Evolutionary conservation across 1,140 invertebrate species (phyloP), one percentile per base, ranked within the genome.

Genomic region (Drosophila suzukii): DNA sequence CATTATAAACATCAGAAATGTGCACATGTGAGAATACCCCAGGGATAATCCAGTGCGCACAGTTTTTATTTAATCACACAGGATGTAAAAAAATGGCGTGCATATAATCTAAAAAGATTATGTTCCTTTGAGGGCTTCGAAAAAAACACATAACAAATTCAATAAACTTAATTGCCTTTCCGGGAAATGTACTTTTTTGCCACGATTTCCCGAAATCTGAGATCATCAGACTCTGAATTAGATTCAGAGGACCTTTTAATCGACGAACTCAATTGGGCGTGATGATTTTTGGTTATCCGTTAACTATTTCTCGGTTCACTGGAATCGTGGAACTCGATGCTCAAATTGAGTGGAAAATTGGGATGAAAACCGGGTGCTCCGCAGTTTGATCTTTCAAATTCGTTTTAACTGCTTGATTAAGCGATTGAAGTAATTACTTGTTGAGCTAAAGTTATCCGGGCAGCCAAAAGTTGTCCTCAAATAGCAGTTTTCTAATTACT

Each of bases 291-390:
- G 49, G 34, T 57, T 65, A 56, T 58, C 27, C 47, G 7, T 47
- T 13, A 44, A 73, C 51, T 78, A 57, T 67, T 61, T 51, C 32
- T 39, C 65, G 62, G 38, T 65, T 59, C 44, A 66, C 46, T 71
- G 39, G 41, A 59, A 51, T 17, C 49, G 27, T 60, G 50, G 30
- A 47, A 60, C 47, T 41, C 46, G 60, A 56, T 63, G 59, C 57
- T 61, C 49, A 56, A 79, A 80, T 84, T 65, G 58, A 71, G 70
- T 32, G 75, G 43, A 78, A 62, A 67, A 50, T 30, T 34, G 39
- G 20, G 17, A 24, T 27, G 10, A 17, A 54, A 41, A 6, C 7
- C n/a, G 24, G 17, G 30, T 30, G 73, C 12, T 30, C 30, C 15
- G 11, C 38, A 57, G 59, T 38, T 68, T 66, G 61, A 68, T 68